phyloP scores from a whole-genome alignment of 1,140 invertebrate species.

The Drosophila pandora region DNA sequence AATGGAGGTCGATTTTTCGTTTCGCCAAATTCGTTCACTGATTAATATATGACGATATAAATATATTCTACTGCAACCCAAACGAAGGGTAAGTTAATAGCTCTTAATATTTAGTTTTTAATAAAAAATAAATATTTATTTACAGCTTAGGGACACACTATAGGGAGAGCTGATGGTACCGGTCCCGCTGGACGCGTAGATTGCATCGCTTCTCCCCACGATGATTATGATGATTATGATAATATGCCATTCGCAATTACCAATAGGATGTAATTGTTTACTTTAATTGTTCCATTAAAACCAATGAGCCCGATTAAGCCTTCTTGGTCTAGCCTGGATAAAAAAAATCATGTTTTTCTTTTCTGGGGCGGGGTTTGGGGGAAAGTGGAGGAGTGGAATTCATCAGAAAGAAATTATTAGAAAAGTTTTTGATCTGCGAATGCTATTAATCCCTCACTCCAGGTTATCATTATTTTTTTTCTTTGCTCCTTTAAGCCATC shows the following conservation, averaged over 20 bases:
- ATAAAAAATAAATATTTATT: too few species aligned
- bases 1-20: not conserved
- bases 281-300: not conserved
- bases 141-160: not conserved
- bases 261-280: not conserved
- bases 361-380: not conserved
- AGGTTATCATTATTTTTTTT: not conserved
- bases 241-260: not conserved
- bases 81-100: too few species aligned
- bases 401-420: conserved; percentile 65
- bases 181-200: not conserved
- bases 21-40: not conserved
- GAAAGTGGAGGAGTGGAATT: conserved; percentile 13
- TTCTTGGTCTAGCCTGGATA: not conserved
- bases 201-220: not conserved
- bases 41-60: not conserved
- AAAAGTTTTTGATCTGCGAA: conserved; percentile 67
- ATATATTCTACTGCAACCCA: too few species aligned
- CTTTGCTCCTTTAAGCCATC: conserved; percentile 5
- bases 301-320: not conserved
- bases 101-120: too few species aligned
- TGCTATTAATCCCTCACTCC: conserved; percentile 4
- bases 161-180: conserved; percentile 1
- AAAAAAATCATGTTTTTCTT: not conserved
- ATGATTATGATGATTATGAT: not conserved